A percentile compares a stretch with the other conserved stretches of the same genome.
Evolutionary conservation across 2,888 invertebrate species (phyloP).

Genomic region (Pterostichus niger): DNA sequence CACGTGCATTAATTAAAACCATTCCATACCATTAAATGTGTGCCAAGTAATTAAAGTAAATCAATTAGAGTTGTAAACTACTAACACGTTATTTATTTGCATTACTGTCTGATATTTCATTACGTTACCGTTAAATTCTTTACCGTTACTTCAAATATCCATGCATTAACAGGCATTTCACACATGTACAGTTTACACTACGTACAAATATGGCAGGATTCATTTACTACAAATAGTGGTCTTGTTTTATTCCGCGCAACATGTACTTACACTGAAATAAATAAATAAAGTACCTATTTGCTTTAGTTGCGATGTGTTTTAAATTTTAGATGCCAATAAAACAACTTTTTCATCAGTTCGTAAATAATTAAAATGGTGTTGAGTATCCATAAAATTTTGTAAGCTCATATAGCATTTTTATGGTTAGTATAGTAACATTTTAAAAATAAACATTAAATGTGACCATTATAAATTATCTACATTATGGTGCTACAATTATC

Average conservation of each 20-base stretch:
- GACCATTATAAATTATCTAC: not conserved
- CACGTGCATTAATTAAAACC: no score
- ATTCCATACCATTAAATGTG: no score
- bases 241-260: constrained; percentile 3
- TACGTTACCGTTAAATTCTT: constrained; percentile 4
- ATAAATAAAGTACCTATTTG: not conserved
- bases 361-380: constrained; percentile 52
- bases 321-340: constrained; percentile 34
- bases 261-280: constrained; percentile 21
- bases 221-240: not conserved
- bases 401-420: constrained; percentile 25
- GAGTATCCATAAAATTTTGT: constrained; percentile 48
- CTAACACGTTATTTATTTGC: no score
- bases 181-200: not conserved
- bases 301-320: constrained; percentile 5
- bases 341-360: constrained; percentile 38
- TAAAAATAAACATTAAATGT: constrained; percentile 7
- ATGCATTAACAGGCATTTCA: constrained; percentile 16
- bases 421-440: constrained; percentile 1
- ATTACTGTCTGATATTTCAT: no score
- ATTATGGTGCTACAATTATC: constrained; percentile 18
- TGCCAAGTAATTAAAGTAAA: no score
- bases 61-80: no score
- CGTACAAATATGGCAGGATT: not conserved
- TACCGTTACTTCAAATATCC: constrained; percentile 15